Evolutionary conservation across 2,113 vertebrate species (phyloP).

Genomic region (Trachemys scripta): DNA sequence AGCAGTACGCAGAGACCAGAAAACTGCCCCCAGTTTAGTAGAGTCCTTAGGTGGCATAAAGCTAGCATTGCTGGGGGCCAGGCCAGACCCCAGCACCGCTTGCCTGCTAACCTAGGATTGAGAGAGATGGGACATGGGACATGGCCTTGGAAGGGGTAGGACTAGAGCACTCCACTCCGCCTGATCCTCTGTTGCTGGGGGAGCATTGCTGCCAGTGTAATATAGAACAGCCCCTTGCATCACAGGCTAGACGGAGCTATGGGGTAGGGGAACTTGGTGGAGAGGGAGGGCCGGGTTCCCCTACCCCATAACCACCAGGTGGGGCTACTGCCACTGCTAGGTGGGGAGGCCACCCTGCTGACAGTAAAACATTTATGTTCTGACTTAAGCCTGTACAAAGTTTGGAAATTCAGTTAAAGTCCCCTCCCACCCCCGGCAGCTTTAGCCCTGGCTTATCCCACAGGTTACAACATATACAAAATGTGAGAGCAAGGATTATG

Average conservation of each 20-base stretch:
- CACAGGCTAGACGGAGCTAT: no score
- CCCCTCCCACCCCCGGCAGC: no score
- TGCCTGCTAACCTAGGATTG: not conserved
- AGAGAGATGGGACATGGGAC: not conserved
- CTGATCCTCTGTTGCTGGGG: not conserved
- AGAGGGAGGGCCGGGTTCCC: not conserved
- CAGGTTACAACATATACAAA: conserved; percentile 12
- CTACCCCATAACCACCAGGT: not conserved
- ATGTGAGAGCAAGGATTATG: conserved; percentile 62
- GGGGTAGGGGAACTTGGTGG: not conserved
- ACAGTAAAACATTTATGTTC: not conserved
- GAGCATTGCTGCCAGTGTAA: no score
- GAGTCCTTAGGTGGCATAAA: accelerated
- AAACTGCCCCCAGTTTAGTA: not conserved
- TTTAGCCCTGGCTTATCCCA: not conserved
- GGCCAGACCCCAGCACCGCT: not conserved
- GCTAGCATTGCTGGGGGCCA: not conserved
- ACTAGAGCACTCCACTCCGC: not conserved
- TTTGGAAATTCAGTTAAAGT: not conserved
- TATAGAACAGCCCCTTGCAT: no score
- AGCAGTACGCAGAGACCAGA: not conserved
- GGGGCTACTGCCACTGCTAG: not conserved
- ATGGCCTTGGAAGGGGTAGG: not conserved
- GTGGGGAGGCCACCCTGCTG: not conserved
- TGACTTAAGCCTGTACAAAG: not conserved